phyloP scores from a whole-genome alignment of 2,113 vertebrate genomes.

The Cephalopterus ornatus region DNA sequence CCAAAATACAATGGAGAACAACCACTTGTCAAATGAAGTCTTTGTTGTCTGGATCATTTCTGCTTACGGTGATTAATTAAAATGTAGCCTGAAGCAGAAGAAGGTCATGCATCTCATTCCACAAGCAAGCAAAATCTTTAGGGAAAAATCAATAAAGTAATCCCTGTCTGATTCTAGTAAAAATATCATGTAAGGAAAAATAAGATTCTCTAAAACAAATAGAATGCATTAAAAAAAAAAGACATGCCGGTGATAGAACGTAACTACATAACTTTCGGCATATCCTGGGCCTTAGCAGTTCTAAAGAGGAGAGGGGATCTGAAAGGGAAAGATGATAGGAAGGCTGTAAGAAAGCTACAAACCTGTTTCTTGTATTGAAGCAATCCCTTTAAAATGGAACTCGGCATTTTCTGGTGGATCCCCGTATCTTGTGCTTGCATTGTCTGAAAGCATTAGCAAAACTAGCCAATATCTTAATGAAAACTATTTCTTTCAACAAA shows the following conservation, averaged over 20 bases:
- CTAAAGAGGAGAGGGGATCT: neutral
- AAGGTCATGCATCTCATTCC: neutral
- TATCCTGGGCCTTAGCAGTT: neutral
- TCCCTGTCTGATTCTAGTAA: neutral
- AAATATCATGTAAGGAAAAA: neutral
- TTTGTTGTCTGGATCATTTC: neutral
- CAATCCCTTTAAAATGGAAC: neutral
- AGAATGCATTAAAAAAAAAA: neutral
- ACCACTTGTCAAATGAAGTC: neutral
- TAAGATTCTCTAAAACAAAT: neutral
- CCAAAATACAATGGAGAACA: neutral
- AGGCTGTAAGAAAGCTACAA: neutral
- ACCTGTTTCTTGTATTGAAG: neutral
- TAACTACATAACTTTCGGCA: neutral
- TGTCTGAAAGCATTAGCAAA: neutral
- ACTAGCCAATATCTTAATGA: neutral
- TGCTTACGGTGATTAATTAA: constrained; percentile 27
- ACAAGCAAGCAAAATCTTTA: neutral
- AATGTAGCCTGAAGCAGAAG: constrained; percentile 3
- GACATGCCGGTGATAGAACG: neutral
- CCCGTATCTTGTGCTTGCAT: neutral
- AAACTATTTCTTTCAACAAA: neutral
- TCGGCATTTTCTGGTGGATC: neutral
- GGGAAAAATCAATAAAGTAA: neutral
- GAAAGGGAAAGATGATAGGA: neutral